Evolutionary conservation across 2,888 invertebrate species (phyloP).

Genomic region (Pseudeuparius sepicola): DNA sequence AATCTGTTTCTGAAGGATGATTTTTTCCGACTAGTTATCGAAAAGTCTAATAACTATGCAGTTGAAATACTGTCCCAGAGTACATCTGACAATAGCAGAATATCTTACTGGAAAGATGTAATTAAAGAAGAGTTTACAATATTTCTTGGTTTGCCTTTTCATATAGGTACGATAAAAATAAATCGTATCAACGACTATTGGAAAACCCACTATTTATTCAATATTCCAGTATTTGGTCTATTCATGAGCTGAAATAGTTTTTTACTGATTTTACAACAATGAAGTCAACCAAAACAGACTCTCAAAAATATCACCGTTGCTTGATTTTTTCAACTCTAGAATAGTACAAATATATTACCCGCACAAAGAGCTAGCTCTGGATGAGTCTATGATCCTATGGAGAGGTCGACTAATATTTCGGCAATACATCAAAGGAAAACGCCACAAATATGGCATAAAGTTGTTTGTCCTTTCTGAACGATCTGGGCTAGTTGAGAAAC

Average conservation of each 20-base stretch:
- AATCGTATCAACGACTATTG: conserved; percentile 15
- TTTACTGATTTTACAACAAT: conserved; percentile 16
- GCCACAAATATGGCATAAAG: too few relatives aligned
- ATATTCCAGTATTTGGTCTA: conserved; percentile 11
- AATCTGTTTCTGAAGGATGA: too few relatives aligned
- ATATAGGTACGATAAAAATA: conserved; percentile 16
- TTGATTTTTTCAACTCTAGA: conserved; percentile 30
- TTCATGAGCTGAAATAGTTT: conserved; percentile 19
- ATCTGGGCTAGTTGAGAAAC: conserved; percentile 27
- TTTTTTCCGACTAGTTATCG: too few relatives aligned
- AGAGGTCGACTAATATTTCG: conserved; percentile 28
- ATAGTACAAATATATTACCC: conserved; percentile 21
- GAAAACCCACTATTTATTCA: conserved; percentile 18
- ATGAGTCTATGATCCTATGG: conserved; percentile 24
- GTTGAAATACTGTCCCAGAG: conserved; percentile 16
- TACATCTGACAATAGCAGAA: conserved; percentile 21
- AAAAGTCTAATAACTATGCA: too few relatives aligned
- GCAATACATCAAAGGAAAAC: too few relatives aligned
- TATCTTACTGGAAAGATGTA: conserved; percentile 9
- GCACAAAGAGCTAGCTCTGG: conserved; percentile 20
- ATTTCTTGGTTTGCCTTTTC: conserved; percentile 14
- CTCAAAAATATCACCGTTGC: conserved; percentile 29
- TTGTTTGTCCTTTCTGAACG: conserved; percentile 31
- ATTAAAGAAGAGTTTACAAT: conserved; percentile 6
- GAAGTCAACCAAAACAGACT: conserved; percentile 8